A percentile compares a stretch with the other conserved stretches of the same genome.
Conservation (phyloP, 1,140 invertebrate genomes). For the Hermetia illucens region DNA sequence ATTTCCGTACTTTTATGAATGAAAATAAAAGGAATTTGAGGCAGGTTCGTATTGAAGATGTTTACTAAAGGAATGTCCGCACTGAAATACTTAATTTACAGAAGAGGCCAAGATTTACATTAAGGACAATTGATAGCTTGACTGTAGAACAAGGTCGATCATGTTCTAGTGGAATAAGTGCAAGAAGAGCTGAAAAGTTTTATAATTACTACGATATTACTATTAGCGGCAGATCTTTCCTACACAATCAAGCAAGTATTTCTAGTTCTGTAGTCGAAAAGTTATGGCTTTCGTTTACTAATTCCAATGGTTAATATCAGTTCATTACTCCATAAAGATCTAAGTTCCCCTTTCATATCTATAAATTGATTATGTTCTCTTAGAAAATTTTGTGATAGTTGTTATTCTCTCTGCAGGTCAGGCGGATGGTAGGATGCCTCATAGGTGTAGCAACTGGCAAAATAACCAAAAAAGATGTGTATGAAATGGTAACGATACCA, state of each 20-base stretch:
- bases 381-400: background rate
- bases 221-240: slow-evolving; percentile 45
- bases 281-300: background rate
- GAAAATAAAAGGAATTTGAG: slow-evolving; percentile 31
- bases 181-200: slow-evolving; percentile 21
- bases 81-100: background rate
- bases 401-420: slow-evolving; percentile 38
- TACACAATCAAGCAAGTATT: slow-evolving; percentile 51
- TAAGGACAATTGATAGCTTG: slow-evolving; percentile 34
- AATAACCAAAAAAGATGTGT: slow-evolving; percentile 43
- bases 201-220: slow-evolving; percentile 51
- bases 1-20: slow-evolving; percentile 52
- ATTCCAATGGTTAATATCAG: slow-evolving; percentile 5
- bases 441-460: slow-evolving; percentile 39
- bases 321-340: slow-evolving; percentile 6
- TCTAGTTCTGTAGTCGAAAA: slow-evolving; percentile 4
- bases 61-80: too few relatives aligned
- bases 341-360: slow-evolving; percentile 8
- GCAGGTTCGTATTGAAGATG: too few relatives aligned
- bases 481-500: slow-evolving; percentile 58
- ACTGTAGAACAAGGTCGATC: slow-evolving; percentile 32
- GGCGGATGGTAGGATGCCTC: slow-evolving; percentile 52
- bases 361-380: slow-evolving; percentile 6
- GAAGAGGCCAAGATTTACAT: slow-evolving; percentile 27
- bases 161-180: slow-evolving; percentile 26